Base-by-base conservation (phyloP, 2,113 vertebrate species). In the Nothobranchius kuhntae region DNA sequence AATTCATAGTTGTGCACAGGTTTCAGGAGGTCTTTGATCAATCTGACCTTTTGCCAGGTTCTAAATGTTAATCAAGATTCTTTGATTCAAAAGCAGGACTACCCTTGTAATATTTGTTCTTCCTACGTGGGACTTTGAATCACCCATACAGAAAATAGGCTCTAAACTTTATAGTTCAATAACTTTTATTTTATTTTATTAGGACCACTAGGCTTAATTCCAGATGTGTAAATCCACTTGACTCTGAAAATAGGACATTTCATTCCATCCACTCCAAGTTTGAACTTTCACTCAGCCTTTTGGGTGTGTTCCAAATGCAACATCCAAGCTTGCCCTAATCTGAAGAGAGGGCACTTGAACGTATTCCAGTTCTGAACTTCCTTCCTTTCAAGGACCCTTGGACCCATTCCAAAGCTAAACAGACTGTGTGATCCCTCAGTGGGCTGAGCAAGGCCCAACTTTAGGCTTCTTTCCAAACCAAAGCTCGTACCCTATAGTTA, bases 11-110 rank as follows among this genome's bases (percentile, higher is more conserved):
- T 79, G 51, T 64, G 47, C 65, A 72, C 42, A 42, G 1, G 35
- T 85, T 68, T 82, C 80, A 78, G 56, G 38, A 51, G 77, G 46
- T 75, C 70, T 86, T 87, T 86, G 76, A 86, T 84, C 62, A 71
- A 21, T 26, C 45, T 76, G 78, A 80, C 78, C 63, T 77, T 78
- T 79, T 78, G 60, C 68, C 24, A 73, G 59, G 46, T 68, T 78
- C 59, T 73, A 81, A 85, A 84, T 86, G 77, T 82, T 85, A 82
- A 77, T 81, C 70, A 82, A 8, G 51, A 61, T 13, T 68, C 71
- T 70, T 50, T 71, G 56, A 48, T 73, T 75, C 44, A 78, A 79
- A 54, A 59, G 51, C n/a, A 42, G 11, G 10, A 51, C 61, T 55
- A 17, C 59, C 61, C 7, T 47, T 52, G 53, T 64, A 59, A 10